These are phyloP conservation scores for Chitala chitala DNA, from an alignment of 2,113 vertebrate species.

Conservation along the genomic window DNA sequence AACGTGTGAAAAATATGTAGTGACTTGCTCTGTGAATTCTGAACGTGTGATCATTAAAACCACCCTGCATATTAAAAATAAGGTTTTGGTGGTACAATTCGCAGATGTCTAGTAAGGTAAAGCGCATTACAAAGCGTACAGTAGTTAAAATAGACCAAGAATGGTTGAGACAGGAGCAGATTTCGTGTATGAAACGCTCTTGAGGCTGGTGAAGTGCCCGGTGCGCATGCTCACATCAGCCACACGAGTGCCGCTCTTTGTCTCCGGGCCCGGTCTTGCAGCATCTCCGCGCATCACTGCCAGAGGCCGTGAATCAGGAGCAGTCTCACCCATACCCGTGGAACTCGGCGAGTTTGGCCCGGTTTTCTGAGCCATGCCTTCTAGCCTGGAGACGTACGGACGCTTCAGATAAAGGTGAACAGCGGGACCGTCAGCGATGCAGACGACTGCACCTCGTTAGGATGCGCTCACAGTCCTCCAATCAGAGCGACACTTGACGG, in stretches of 20 bases:
- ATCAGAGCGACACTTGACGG: not conserved
- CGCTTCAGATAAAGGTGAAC: too few species aligned
- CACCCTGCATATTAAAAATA: too few species aligned
- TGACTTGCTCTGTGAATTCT: too few species aligned
- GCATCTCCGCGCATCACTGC: not conserved
- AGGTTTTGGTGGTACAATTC: too few species aligned
- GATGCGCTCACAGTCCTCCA: not conserved
- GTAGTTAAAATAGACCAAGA: too few species aligned
- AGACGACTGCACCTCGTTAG: not conserved
- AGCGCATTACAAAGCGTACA: too few species aligned
- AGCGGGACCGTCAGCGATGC: not conserved
- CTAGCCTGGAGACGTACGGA: not conserved
- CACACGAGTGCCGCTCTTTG: not conserved
- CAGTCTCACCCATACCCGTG: constrained; percentile 44
- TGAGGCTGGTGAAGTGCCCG: not conserved
- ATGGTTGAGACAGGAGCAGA: too few species aligned
- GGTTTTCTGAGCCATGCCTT: constrained; percentile 38
- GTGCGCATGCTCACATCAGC: not conserved
- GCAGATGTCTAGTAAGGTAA: too few species aligned
- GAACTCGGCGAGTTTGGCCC: constrained; percentile 20
- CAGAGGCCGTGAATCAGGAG: not conserved
- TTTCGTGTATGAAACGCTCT: not conserved
- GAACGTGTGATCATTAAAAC: too few species aligned
- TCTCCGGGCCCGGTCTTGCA: not conserved
- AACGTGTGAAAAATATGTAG: too few species aligned